Evolutionary conservation across 1,140 invertebrate genomes (phyloP).

Genomic region (Drosophila takahashii): DNA sequence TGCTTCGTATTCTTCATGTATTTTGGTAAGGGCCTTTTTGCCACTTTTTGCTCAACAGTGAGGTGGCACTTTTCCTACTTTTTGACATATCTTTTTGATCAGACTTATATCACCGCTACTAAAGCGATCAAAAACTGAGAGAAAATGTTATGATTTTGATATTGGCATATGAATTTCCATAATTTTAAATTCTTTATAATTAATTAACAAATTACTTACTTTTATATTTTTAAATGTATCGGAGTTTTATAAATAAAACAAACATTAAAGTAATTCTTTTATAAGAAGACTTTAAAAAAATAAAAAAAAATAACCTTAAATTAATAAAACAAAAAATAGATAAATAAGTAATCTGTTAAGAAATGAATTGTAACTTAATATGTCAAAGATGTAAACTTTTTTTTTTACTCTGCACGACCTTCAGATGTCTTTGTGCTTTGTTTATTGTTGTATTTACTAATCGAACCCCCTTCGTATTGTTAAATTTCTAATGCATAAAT

Average conservation of each 20-base stretch:
- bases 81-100: no score
- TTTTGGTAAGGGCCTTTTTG: slow-evolving; percentile 9
- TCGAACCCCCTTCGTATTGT: slow-evolving; percentile 28
- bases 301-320: no score
- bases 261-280: no score
- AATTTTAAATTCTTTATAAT: no score
- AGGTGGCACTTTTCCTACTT: slow-evolving; percentile 45
- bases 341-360: neutral
- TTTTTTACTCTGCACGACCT: slow-evolving; percentile 22
- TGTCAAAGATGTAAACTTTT: neutral
- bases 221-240: no score
- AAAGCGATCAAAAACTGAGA: no score
- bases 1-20: neutral
- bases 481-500: slow-evolving; percentile 56
- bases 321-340: neutral
- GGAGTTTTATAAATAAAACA: no score
- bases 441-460: slow-evolving; percentile 29
- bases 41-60: slow-evolving; percentile 61
- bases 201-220: no score
- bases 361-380: neutral
- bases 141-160: no score
- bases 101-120: no score
- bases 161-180: no score
- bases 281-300: no score
- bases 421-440: neutral